Evolutionary conservation across 2,888 invertebrate species (phyloP).

Genomic region (Dichetophora obliterata): DNA sequence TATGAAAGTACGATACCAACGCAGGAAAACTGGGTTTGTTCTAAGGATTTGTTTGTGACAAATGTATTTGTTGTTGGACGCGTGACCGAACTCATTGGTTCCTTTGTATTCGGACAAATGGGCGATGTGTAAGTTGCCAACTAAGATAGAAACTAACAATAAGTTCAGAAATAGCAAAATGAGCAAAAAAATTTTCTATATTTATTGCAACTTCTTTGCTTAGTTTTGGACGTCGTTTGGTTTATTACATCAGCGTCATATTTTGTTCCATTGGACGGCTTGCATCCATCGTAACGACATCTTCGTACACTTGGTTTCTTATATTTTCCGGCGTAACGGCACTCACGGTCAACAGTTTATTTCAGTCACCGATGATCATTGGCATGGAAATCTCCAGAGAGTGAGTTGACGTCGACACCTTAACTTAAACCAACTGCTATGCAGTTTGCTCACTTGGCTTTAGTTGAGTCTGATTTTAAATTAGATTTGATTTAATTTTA

Average conservation of each 20-base stretch:
- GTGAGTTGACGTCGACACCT: conserved; percentile 58
- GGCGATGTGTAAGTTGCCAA: conserved; percentile 72
- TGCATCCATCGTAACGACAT: conserved; percentile 66
- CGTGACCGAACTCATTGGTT: conserved; percentile 73
- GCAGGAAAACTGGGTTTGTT: conserved; percentile 74
- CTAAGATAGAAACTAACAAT: too few species aligned
- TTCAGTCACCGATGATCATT: conserved; percentile 71
- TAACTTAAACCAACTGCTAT: neutral
- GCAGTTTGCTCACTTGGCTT: conserved; percentile 12
- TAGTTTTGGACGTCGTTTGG: conserved; percentile 71
- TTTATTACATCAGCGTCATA: conserved; percentile 71
- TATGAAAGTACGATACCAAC: conserved; percentile 71
- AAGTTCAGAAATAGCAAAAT: neutral
- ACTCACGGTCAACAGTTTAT: conserved; percentile 70
- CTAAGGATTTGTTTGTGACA: conserved; percentile 71
- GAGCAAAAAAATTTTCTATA: neutral
- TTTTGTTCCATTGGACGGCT: conserved; percentile 70
- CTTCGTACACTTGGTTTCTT: conserved; percentile 69
- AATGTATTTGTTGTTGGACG: conserved; percentile 72
- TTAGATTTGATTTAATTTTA: conserved; percentile 23
- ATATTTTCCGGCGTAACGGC: conserved; percentile 69
- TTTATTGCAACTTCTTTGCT: conserved; percentile 44
- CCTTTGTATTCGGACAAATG: conserved; percentile 73
- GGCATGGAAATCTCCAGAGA: conserved; percentile 73
- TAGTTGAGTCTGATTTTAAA: conserved; percentile 5